phyloP scores from a whole-genome alignment of 1,140 invertebrate species.

The Apolygus lucorum region DNA sequence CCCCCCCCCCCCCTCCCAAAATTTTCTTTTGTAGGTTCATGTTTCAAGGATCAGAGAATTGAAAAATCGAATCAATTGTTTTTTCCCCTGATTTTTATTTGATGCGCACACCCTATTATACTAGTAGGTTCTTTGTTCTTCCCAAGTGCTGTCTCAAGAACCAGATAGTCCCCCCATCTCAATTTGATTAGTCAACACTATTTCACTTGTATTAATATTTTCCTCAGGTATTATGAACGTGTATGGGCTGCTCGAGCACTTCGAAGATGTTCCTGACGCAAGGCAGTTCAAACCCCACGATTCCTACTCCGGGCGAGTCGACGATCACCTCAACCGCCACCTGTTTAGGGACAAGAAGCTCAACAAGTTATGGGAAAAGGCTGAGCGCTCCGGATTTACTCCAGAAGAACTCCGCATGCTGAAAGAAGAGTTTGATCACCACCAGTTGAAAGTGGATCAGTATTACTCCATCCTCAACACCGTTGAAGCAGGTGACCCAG shows the following conservation, averaged over 20 bases:
- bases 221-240: conserved; percentile 61
- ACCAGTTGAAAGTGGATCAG: conserved; percentile 87
- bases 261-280: conserved; percentile 54
- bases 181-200: no score
- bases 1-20: no score
- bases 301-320: conserved; percentile 26
- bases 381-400: conserved; percentile 73
- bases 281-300: conserved; percentile 48
- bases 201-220: conserved; percentile 28
- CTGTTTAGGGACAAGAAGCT: conserved; percentile 84
- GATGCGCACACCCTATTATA: no score
- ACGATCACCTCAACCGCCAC: conserved; percentile 51
- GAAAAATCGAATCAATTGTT: no score
- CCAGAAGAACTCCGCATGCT: conserved; percentile 70
- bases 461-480: conserved; percentile 71
- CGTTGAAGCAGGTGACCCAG: conserved; percentile 46
- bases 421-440: conserved; percentile 82
- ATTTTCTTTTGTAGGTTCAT: no score
- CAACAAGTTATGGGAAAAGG: conserved; percentile 82
- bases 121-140: no score
- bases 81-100: no score
- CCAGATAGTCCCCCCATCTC: no score
- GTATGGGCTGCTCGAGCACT: conserved; percentile 72
- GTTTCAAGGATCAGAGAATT: no score
- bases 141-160: no score